Evolutionary conservation across 2,888 invertebrate genomes (phyloP).

Genomic region (Parnassius smintheus): DNA sequence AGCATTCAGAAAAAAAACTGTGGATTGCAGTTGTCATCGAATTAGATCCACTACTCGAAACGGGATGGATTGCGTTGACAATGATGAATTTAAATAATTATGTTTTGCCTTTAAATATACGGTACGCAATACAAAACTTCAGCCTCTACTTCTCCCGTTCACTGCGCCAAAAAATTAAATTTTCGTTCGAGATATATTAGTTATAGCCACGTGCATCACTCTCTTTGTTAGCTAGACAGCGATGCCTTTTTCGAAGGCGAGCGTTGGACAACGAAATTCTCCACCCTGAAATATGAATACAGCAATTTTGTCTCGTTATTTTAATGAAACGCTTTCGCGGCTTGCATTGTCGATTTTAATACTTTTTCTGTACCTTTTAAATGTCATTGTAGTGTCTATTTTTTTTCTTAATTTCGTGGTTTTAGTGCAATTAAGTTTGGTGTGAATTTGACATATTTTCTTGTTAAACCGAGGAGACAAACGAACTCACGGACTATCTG

Average conservation of each 20-base stretch:
- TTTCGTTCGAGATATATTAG: slow-evolving; percentile 70
- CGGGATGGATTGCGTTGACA: too few species aligned
- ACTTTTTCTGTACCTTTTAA: slow-evolving; percentile 30
- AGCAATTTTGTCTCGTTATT: slow-evolving; percentile 36
- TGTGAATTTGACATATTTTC: not conserved
- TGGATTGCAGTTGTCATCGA: too few species aligned
- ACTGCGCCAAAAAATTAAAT: slow-evolving; percentile 64
- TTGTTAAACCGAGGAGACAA: too few species aligned
- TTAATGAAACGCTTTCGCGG: slow-evolving; percentile 30
- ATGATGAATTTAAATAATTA: too few species aligned
- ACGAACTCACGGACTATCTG: too few species aligned
- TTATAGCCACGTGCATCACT: slow-evolving; percentile 55
- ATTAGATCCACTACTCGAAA: too few species aligned
- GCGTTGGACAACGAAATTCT: slow-evolving; percentile 46
- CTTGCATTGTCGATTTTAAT: slow-evolving; percentile 32
- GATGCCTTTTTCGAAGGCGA: slow-evolving; percentile 51
- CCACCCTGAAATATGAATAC: slow-evolving; percentile 39
- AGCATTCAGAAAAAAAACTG: too few species aligned
- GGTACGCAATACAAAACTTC: slow-evolving; percentile 54
- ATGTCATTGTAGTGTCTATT: slow-evolving; percentile 21
- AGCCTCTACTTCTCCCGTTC: slow-evolving; percentile 38
- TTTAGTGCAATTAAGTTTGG: slow-evolving; percentile 16
- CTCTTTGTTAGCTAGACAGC: slow-evolving; percentile 61
- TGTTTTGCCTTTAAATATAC: slow-evolving; percentile 8
- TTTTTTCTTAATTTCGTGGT: slow-evolving; percentile 6